These are phyloP conservation scores for Epirrhoe alternata DNA, from an alignment of 2,888 invertebrate genomes.

Conservation along the genomic window DNA sequence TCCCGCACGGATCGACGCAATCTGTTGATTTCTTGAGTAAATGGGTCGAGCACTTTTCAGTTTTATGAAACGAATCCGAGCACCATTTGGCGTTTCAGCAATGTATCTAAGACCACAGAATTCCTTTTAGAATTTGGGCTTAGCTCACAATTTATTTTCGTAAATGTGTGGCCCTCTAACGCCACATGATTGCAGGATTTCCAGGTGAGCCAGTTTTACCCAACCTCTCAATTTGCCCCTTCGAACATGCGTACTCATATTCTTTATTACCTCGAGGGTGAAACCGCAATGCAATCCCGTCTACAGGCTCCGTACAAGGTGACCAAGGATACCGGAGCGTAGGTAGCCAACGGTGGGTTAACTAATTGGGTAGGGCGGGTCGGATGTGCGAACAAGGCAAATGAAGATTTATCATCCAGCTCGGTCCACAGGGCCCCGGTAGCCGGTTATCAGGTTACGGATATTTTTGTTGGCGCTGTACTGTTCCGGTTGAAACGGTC, in stretches of 20 bases:
- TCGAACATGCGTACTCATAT: constrained; percentile 36
- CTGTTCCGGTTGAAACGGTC: constrained; percentile 42
- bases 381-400: constrained; percentile 80
- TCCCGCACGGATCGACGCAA: constrained; percentile 32
- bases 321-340: constrained; percentile 74
- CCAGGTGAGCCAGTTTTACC: constrained; percentile 27
- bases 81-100: constrained; percentile 12
- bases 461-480: constrained; percentile 46
- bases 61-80: constrained; percentile 21
- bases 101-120: constrained; percentile 10
- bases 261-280: constrained; percentile 38
- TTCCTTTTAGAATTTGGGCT: constrained; percentile 26
- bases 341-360: constrained; percentile 56
- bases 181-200: constrained; percentile 35
- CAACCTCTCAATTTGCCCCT: constrained; percentile 36
- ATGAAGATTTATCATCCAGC: constrained; percentile 81
- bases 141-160: constrained; percentile 22
- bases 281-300: constrained; percentile 51
- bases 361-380: constrained; percentile 79
- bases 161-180: constrained; percentile 14
- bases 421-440: constrained; percentile 59
- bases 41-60: constrained; percentile 27
- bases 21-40: constrained; percentile 32
- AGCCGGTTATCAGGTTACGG: constrained; percentile 45
- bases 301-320: constrained; percentile 53